phyloP scores from a whole-genome alignment of 2,113 vertebrate species.

The Colaptes auratus region DNA sequence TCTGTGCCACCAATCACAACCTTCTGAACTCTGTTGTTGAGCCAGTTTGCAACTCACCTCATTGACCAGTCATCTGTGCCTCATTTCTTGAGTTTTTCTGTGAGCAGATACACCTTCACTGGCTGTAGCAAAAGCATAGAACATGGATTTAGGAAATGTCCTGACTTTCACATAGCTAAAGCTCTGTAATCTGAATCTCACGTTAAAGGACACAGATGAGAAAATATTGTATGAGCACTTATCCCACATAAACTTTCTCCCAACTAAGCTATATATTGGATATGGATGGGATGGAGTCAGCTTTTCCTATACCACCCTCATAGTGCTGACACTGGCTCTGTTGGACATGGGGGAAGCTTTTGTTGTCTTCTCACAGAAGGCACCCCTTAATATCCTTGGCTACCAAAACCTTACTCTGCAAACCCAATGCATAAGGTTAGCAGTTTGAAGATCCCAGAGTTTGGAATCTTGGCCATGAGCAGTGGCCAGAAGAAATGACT shows the following conservation, averaged over 20 bases:
- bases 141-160: fast-evolving
- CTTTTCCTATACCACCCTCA: background rate
- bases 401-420: background rate
- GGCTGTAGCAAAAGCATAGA: background rate
- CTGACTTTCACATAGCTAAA: background rate
- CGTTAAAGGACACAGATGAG: background rate
- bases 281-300: background rate
- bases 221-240: background rate
- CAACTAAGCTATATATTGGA: background rate
- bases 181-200: background rate
- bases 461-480: background rate
- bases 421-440: background rate
- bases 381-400: background rate
- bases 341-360: background rate
- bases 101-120: background rate
- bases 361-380: background rate
- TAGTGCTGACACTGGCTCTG: background rate
- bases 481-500: background rate
- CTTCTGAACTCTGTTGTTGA: too few relatives aligned
- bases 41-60: too few relatives aligned
- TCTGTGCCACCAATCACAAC: too few relatives aligned
- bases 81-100: too few relatives aligned
- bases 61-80: too few relatives aligned
- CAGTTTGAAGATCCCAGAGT: background rate
- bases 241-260: background rate